A percentile compares a stretch with the other conserved stretches of the same genome.
Conservation (phyloP, 2,888 invertebrate genomes). For the Pteria penguin region DNA sequence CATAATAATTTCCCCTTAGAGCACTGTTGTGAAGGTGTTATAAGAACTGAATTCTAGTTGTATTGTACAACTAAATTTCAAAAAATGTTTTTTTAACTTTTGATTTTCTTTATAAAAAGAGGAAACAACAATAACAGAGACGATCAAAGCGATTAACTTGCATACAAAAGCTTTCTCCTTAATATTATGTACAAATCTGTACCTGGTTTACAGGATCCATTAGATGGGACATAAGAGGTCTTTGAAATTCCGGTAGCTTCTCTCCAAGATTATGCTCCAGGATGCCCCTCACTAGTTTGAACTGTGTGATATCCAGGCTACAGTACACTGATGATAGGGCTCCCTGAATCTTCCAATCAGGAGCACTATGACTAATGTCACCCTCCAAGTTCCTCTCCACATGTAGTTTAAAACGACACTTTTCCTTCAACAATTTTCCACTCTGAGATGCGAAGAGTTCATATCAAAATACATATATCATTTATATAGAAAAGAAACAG, state of each 20-base stretch:
- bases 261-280: conserved; percentile 94
- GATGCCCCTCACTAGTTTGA: conserved; percentile 92
- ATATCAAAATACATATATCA: background rate
- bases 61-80: no score
- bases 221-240: conserved; percentile 74
- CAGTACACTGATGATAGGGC: conserved; percentile 91
- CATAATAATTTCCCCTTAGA: no score
- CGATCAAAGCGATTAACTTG: no score
- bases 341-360: conserved; percentile 92
- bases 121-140: no score
- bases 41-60: no score
- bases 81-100: no score
- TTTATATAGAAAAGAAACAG: background rate
- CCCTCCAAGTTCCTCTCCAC: conserved; percentile 90
- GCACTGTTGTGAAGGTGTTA: no score
- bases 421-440: conserved; percentile 84
- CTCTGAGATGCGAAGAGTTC: conserved; percentile 57
- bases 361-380: conserved; percentile 82
- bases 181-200: no score
- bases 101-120: no score
- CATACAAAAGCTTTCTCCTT: no score
- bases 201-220: conserved; percentile 81
- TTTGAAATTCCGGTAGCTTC: conserved; percentile 83
- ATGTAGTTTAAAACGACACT: conserved; percentile 87
- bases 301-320: conserved; percentile 90